Evolutionary conservation across 1,140 invertebrate genomes (phyloP).

Genomic region (Copidosoma floridanum): DNA sequence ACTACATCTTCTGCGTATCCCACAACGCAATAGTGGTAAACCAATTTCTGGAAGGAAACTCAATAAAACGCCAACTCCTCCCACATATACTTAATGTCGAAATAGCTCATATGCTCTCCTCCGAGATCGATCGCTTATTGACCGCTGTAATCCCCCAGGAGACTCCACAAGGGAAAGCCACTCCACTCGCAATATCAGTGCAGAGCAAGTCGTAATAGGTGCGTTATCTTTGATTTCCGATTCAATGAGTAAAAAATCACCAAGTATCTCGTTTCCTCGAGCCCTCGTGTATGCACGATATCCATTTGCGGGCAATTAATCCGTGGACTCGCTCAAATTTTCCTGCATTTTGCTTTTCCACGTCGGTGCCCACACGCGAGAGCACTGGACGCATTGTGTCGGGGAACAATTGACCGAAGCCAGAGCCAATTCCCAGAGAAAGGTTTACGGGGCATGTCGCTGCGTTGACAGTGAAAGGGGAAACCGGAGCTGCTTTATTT

Average conservation of each 20-base stretch:
- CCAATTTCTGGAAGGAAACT: no score
- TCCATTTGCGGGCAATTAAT: conserved; percentile 11
- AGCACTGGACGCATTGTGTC: conserved; percentile 8
- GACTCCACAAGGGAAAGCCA: no score
- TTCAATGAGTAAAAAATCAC: background rate
- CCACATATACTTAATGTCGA: no score
- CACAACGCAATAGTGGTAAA: no score
- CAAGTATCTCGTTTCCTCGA: conserved; percentile 2
- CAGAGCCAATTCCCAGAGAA: conserved; percentile 22
- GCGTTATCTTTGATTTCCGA: no score
- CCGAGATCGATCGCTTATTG: no score
- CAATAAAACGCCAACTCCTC: no score
- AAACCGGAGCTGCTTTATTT: conserved; percentile 38
- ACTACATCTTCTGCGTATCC: no score
- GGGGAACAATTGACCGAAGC: conserved; percentile 17
- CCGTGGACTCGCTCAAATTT: background rate
- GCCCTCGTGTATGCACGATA: background rate
- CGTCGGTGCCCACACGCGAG: background rate
- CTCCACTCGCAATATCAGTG: no score
- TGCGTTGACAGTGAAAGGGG: conserved; percentile 52
- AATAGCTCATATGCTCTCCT: no score
- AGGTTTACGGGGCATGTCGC: conserved; percentile 39
- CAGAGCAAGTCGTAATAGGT: no score
- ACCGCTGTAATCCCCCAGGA: no score
- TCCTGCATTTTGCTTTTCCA: background rate